These are phyloP conservation scores for Cryptomyrus ogoouensis DNA, from an alignment of 2,113 vertebrate genomes.

Conservation along the genomic window DNA sequence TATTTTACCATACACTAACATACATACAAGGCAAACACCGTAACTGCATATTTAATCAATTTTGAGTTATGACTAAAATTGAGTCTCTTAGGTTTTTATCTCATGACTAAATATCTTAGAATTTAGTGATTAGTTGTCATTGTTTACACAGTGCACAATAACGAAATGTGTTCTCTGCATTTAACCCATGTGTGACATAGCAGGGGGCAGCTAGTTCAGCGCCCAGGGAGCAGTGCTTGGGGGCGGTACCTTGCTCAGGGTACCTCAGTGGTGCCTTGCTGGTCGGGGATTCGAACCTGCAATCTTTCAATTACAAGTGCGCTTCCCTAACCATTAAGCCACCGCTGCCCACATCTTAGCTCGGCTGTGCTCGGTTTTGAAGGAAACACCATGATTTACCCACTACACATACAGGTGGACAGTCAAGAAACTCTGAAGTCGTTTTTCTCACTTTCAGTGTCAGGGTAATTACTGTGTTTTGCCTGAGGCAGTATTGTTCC, in stretches of 20 bases:
- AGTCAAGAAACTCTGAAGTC: not conserved
- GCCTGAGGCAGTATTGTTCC: not conserved
- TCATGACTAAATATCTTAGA: not conserved
- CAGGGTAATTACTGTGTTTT: not conserved
- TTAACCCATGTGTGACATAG: too few relatives aligned
- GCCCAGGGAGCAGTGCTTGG: too few relatives aligned
- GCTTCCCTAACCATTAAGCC: too few relatives aligned
- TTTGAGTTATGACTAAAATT: not conserved
- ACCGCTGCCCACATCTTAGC: too few relatives aligned
- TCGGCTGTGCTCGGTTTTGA: not conserved
- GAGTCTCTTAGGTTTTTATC: not conserved
- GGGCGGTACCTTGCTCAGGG: too few relatives aligned
- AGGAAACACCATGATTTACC: not conserved
- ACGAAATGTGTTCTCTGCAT: too few relatives aligned
- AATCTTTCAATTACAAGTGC: too few relatives aligned
- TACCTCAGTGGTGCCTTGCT: too few relatives aligned
- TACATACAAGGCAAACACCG: not conserved
- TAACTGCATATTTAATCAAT: not conserved
- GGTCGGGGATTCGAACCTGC: too few relatives aligned
- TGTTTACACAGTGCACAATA: too few relatives aligned
- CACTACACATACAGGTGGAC: not conserved
- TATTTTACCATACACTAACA: not conserved
- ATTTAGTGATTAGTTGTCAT: too few relatives aligned
- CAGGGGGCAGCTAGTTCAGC: too few relatives aligned
- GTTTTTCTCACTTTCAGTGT: not conserved